Percentiles rank a stretch among this genome's conserved stretches.
Evolutionary conservation across 2,113 vertebrate genomes (phyloP).

Genomic region (Eclectus roratus): DNA sequence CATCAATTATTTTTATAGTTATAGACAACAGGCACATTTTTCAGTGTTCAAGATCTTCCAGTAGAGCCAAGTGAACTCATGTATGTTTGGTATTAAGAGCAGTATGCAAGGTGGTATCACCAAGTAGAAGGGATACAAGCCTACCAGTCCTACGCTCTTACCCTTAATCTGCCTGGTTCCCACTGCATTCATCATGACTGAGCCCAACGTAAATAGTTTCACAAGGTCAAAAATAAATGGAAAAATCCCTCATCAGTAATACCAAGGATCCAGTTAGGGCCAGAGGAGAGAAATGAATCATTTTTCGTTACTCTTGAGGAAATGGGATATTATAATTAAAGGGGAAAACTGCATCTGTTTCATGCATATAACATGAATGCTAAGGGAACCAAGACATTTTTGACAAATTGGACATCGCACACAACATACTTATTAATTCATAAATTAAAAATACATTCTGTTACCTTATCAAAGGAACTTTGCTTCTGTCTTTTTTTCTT

Average conservation of each 20-base stretch:
- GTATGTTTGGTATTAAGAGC: neutral
- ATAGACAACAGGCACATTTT: neutral
- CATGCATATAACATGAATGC: constrained; percentile 65
- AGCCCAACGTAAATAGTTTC: constrained; percentile 40
- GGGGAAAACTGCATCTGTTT: constrained; percentile 36
- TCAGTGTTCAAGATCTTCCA: neutral
- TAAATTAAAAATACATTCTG: constrained; percentile 61
- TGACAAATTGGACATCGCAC: constrained; percentile 55
- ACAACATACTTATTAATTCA: constrained; percentile 61
- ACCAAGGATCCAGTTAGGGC: neutral
- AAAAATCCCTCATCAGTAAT: constrained; percentile 31
- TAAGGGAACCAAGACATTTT: constrained; percentile 22
- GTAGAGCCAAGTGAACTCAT: neutral
- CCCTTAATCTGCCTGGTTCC: neutral
- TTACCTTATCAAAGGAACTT: constrained; percentile 54
- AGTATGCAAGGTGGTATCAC: neutral
- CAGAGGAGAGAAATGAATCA: constrained; percentile 51
- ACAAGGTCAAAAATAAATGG: constrained; percentile 54
- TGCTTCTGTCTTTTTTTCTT: neutral
- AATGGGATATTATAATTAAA: constrained; percentile 63
- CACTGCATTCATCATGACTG: neutral
- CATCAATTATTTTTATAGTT: neutral
- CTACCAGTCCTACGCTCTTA: neutral
- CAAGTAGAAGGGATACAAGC: neutral
- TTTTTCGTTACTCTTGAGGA: constrained; percentile 44